Evolutionary conservation across 2,113 vertebrate species (phyloP).

Genomic region (Sterrhoptilus dennistouni): DNA sequence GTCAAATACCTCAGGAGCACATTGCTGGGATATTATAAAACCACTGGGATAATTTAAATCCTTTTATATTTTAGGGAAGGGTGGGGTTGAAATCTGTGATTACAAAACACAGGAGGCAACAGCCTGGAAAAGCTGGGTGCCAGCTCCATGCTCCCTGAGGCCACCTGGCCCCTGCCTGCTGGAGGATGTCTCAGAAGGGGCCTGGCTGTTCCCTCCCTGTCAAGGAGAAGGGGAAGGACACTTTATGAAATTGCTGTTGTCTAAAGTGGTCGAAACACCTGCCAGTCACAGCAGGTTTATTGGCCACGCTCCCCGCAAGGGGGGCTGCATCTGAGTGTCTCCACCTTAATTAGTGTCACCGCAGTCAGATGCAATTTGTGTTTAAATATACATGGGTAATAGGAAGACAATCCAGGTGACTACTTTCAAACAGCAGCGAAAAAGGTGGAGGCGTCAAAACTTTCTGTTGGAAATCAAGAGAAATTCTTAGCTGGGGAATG

Average conservation of each 20-base stretch:
- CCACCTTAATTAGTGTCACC: conserved; percentile 67
- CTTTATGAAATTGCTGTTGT: conserved; percentile 58
- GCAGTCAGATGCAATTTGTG: conserved; percentile 74
- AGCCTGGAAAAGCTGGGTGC: background rate
- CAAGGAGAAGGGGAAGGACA: conserved; percentile 5
- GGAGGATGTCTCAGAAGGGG: background rate
- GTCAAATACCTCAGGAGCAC: conserved; percentile 54
- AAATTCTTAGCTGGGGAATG: background rate
- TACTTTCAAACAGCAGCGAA: conserved; percentile 47
- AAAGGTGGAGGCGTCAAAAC: conserved; percentile 45
- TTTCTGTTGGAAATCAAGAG: background rate
- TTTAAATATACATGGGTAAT: conserved; percentile 64
- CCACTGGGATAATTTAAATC: background rate
- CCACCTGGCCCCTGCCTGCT: background rate
- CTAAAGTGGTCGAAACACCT: conserved; percentile 49
- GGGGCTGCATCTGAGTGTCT: conserved; percentile 68
- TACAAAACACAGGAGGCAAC: background rate
- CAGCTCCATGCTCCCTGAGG: rapidly evolving
- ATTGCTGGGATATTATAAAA: background rate
- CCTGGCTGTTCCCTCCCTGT: background rate
- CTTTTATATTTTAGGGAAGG: background rate
- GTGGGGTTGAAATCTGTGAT: background rate
- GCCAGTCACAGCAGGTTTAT: conserved; percentile 68
- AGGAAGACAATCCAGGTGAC: conserved; percentile 57
- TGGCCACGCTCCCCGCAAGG: conserved; percentile 42